Evolutionary conservation across 2,113 vertebrate species (phyloP).

Genomic region (Dipodomys spectabilis): DNA sequence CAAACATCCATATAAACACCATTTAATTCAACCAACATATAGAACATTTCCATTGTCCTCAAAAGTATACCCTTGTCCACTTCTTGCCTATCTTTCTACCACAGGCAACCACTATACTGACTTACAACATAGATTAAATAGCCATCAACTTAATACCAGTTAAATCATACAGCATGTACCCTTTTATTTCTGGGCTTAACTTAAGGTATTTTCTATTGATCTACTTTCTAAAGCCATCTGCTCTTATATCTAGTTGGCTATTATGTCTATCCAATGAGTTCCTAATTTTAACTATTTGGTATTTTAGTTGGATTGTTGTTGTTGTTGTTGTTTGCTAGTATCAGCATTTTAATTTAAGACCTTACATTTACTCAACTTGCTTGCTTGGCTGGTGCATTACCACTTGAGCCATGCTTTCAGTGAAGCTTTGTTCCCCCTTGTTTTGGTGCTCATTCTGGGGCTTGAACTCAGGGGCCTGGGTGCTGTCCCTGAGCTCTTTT

Average conservation of each 20-base stretch:
- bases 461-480: too few species aligned
- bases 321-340: too few species aligned
- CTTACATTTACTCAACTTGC: too few species aligned
- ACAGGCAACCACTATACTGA: neutral
- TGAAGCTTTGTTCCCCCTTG: too few species aligned
- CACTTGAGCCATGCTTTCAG: too few species aligned
- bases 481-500: too few species aligned
- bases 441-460: too few species aligned
- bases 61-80: neutral
- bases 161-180: neutral
- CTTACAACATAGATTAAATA: neutral
- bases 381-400: too few species aligned
- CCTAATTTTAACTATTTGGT: conserved; percentile 8
- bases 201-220: neutral
- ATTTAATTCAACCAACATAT: too few species aligned
- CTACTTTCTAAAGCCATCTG: neutral
- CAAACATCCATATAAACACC: too few species aligned
- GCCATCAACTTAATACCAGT: neutral
- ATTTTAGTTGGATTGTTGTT: neutral
- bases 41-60: neutral
- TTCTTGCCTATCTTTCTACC: neutral
- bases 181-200: neutral
- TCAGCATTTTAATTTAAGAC: too few species aligned
- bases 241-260: neutral
- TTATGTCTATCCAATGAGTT: neutral